Base-by-base conservation (phyloP, 2,888 invertebrate species). In the Hirtodrosophila histrioides region DNA sequence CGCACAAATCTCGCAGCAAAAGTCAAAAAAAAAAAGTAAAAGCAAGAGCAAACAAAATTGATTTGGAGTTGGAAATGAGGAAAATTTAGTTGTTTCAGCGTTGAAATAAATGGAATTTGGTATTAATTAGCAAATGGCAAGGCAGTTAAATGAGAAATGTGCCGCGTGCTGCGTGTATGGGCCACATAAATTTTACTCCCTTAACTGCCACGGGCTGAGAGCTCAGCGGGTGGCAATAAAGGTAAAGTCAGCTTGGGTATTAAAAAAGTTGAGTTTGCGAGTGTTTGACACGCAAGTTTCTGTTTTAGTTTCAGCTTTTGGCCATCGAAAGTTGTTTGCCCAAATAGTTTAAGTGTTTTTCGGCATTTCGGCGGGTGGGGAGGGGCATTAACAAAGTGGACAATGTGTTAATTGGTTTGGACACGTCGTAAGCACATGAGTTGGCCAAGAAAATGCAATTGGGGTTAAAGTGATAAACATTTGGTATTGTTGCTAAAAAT, bases 71-170 rank as follows among this genome's bases (percentile, higher is more conserved):
- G 10, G 10, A 44, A 45, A 33, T 39, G 58, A 50, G 40, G 49
- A 56, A 82, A 79, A 84, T 88, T 83, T 79, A 88, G 83, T 88
- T 84, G 84, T 75, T 84, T 75, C 43, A 69, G 80, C 75, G 69
- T 69, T 70, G 71, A 82, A 75, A 81, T 74, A 73, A 78, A 80
- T 77, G 82, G 82, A 82, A 86, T 83, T 73, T 74, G 83, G 77
- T 85, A 89, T 89, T 90, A 90, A 90, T 89, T 89, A 89, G 89
- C 80, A 85, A 89, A 89, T 87, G 86, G 81, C 82, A 67, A 73
- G 71, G 88, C 88, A 78, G 84, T 85, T 86, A 80, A 86, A 88
- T 78, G 86, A 80, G 83, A 88, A 88, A 86, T 83, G 86, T 69
- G 74, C 76, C 79, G 67, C 73, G 58, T 64, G 64, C 71, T 84